These are phyloP conservation scores for Rhadinocentrus ornatus DNA, from an alignment of 2,797 vertebrate genomes.

Conservation along the genomic window DNA sequence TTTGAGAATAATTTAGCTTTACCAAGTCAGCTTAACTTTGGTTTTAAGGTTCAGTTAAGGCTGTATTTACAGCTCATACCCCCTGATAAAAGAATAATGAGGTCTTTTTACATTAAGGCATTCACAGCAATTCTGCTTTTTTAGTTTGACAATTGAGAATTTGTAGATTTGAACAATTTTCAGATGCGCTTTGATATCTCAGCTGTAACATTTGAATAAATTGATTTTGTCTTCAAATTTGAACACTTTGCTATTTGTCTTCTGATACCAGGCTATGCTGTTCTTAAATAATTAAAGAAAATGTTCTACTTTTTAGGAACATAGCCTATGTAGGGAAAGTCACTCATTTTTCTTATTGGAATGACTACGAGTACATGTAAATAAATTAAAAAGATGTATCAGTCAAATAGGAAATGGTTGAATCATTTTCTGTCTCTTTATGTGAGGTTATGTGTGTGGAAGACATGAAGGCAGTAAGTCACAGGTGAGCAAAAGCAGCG, in stretches of 20 bases:
- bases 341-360: neutral
- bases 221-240: neutral
- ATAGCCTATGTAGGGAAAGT: neutral
- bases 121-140: neutral
- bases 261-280: neutral
- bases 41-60: neutral
- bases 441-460: neutral
- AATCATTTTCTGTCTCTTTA: neutral
- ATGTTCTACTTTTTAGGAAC: neutral
- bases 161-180: neutral
- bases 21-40: neutral
- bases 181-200: too few species aligned
- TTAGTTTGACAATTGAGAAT: neutral
- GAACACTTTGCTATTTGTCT: neutral
- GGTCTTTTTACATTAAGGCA: neutral
- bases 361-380: neutral
- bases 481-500: conserved; percentile 28
- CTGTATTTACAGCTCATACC: neutral
- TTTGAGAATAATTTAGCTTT: neutral
- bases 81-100: neutral
- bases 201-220: neutral
- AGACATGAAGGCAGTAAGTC: conserved; percentile 7
- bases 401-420: neutral
- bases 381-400: neutral
- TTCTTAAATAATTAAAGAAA: neutral